These are phyloP conservation scores for Periphyllus acericola DNA, from an alignment of 2,888 invertebrate genomes.

Conservation along the genomic window DNA sequence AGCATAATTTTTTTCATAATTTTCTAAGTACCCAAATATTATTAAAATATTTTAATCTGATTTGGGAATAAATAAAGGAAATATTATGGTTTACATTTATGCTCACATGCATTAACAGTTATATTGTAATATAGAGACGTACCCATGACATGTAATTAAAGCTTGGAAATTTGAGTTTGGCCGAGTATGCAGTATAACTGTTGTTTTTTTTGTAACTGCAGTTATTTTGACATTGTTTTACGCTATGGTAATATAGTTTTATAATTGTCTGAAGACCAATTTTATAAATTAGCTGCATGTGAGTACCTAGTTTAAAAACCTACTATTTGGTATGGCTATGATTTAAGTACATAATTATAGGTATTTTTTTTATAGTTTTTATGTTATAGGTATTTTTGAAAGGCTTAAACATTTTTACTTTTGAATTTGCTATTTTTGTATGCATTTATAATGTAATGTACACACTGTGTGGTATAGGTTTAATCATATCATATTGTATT, in stretches of 20 bases:
- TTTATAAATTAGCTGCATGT: not conserved
- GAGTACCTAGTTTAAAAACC: not conserved
- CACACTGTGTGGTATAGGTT: too few relatives aligned
- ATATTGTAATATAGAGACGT: not conserved
- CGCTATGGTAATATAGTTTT: not conserved
- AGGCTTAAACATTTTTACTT: too few relatives aligned
- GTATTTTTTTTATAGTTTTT: too few relatives aligned
- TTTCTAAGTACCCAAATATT: too few relatives aligned
- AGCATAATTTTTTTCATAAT: not conserved
- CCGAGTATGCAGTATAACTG: not conserved
- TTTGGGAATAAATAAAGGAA: not conserved
- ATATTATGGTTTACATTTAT: not conserved
- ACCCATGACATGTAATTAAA: not conserved
- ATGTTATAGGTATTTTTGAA: too few relatives aligned
- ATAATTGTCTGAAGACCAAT: not conserved
- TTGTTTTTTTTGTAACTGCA: not conserved
- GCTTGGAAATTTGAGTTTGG: not conserved
- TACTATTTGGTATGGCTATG: not conserved
- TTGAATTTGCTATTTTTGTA: too few relatives aligned
- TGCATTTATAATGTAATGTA: too few relatives aligned
- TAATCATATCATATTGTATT: too few relatives aligned
- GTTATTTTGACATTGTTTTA: constrained; percentile 1
- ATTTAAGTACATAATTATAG: not conserved
- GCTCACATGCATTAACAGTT: not conserved
- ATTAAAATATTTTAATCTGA: not conserved